Conservation (phyloP, 2,113 vertebrate genomes). For the Penelope pileata region DNA sequence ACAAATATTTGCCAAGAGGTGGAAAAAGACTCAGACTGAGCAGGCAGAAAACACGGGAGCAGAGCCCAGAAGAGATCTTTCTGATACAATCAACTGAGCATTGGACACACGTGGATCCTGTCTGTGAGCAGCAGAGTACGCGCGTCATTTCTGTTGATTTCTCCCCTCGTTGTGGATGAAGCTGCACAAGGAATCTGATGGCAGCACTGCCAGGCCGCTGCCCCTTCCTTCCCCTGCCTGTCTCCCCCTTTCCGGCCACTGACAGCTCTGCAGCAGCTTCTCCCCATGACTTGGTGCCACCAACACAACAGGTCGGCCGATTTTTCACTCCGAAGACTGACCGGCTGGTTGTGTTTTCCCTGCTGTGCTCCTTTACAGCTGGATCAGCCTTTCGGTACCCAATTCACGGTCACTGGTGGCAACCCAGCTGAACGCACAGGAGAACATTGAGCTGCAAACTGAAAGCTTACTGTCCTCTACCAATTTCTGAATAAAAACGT, state of each 20-base stretch:
- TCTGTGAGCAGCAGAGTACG: not conserved
- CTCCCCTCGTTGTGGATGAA: not conserved
- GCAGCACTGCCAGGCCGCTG: not conserved
- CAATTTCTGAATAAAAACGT: not conserved
- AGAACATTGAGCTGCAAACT: not conserved
- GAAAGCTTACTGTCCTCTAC: not conserved
- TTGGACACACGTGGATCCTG: conserved; percentile 40
- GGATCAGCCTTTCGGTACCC: not conserved
- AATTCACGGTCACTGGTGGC: fast-evolving
- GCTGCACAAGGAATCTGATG: not conserved
- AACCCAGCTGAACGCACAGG: not conserved
- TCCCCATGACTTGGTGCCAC: not conserved
- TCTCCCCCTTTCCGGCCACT: fast-evolving
- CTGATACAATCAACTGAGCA: conserved; percentile 56
- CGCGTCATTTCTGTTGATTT: not conserved
- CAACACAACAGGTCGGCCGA: not conserved
- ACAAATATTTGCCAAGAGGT: conserved; percentile 57
- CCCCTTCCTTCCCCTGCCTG: not conserved
- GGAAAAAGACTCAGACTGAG: conserved; percentile 51
- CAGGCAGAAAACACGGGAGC: conserved; percentile 35
- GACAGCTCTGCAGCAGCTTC: not conserved
- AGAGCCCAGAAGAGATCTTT: conserved; percentile 28
- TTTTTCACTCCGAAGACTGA: not conserved
- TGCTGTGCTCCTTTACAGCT: not conserved
- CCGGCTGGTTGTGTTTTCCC: not conserved